Percentiles rank a stretch among this genome's conserved stretches.
These are phyloP conservation scores for Pasiphila rectangulata DNA, from an alignment of 2,888 invertebrate species.

Conservation along the genomic window DNA sequence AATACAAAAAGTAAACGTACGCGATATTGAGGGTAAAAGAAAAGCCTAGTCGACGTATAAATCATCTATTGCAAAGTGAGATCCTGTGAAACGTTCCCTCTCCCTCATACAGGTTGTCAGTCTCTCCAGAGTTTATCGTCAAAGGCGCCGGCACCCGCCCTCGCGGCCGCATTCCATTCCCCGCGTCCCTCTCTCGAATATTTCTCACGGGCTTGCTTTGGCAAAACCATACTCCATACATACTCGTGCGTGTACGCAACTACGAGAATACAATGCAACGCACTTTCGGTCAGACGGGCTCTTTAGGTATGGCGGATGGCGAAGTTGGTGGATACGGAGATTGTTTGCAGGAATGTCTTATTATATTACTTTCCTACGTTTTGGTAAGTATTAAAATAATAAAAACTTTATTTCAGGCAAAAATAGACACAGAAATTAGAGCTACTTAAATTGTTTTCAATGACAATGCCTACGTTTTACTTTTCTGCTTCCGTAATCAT, in stretches of 20 bases:
- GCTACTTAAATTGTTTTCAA: too few relatives aligned
- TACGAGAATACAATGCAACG: conserved; percentile 40
- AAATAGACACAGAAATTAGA: too few relatives aligned
- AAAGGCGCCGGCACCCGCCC: conserved; percentile 78
- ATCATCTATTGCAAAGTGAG: not conserved
- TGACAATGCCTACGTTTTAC: too few relatives aligned
- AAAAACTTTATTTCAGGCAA: too few relatives aligned
- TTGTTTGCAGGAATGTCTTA: too few relatives aligned
- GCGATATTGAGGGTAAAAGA: not conserved
- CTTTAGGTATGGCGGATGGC: too few relatives aligned
- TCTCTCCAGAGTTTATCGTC: conserved; percentile 67
- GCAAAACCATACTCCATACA: conserved; percentile 64
- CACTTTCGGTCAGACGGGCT: conserved; percentile 29
- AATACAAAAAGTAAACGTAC: too few relatives aligned
- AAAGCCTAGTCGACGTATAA: not conserved
- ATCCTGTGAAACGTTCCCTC: conserved; percentile 57
- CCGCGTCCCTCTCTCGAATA: conserved; percentile 69
- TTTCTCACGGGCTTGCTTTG: conserved; percentile 80
- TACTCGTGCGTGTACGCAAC: conserved; percentile 22
- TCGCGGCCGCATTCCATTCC: conserved; percentile 73
- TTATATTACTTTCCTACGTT: too few relatives aligned
- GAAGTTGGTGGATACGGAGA: too few relatives aligned
- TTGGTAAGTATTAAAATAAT: too few relatives aligned
- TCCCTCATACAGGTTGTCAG: conserved; percentile 66
- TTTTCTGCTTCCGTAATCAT: too few relatives aligned